Evolutionary conservation across 1,140 invertebrate species (phyloP).

Genomic region (Asobara japonica): DNA sequence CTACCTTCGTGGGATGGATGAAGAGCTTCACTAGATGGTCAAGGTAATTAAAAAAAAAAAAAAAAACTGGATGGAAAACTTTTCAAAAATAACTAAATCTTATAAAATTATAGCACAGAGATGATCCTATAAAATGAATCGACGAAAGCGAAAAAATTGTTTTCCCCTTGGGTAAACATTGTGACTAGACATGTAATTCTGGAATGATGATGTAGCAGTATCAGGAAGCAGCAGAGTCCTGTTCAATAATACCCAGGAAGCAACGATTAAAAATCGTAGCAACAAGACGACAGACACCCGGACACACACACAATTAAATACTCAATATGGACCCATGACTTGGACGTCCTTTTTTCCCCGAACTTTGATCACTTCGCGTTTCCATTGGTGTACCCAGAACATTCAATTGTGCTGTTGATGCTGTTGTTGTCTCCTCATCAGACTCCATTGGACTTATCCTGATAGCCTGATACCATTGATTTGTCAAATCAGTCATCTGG

Average conservation of each 20-base stretch:
- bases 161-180: neutral
- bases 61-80: too few species aligned
- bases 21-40: too few species aligned
- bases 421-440: constrained; percentile 69
- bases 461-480: constrained; percentile 96
- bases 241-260: neutral
- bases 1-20: too few species aligned
- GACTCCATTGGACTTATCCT: constrained; percentile 81
- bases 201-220: neutral
- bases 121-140: too few species aligned
- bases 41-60: too few species aligned
- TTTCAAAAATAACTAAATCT: too few species aligned
- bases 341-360: constrained; percentile 52
- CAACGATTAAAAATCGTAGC: neutral
- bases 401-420: constrained; percentile 56
- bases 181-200: neutral
- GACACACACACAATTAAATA: constrained; percentile 51
- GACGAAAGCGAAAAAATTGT: neutral
- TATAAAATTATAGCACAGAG: too few species aligned
- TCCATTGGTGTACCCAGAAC: constrained; percentile 41
- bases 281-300: neutral
- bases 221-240: neutral
- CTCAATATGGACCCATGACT: constrained; percentile 62
- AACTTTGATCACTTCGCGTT: constrained; percentile 42
- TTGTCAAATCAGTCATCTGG: constrained; percentile 95